Percentiles rank a stretch among this genome's conserved stretches.
Conservation (phyloP, 2,113 vertebrate genomes). For the Pterocles gutturalis region DNA sequence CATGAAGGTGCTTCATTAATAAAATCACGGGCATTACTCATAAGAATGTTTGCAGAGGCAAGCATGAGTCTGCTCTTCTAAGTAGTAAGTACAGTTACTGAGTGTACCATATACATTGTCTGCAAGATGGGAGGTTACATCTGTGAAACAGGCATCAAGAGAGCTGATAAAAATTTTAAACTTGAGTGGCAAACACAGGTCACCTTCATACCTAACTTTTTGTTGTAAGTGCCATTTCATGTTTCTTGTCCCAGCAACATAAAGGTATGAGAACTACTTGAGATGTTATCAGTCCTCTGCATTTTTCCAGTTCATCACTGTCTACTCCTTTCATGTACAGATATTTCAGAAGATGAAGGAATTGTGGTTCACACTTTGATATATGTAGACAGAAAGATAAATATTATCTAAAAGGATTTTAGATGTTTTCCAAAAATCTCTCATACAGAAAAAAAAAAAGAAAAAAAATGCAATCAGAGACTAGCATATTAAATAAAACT, state of each 20-base stretch:
- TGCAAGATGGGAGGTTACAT: background rate
- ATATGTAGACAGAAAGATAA: background rate
- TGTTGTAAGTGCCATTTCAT: background rate
- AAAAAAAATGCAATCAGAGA: background rate
- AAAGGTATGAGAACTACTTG: background rate
- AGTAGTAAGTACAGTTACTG: background rate
- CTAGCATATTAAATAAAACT: background rate
- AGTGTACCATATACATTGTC: background rate
- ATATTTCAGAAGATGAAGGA: background rate
- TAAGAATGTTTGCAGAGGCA: background rate
- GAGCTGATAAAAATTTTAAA: background rate
- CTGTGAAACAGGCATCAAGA: background rate
- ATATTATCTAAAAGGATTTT: background rate
- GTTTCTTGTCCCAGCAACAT: background rate
- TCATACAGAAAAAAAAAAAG: background rate
- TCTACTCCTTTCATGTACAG: background rate
- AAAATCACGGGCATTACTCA: background rate
- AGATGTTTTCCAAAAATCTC: background rate
- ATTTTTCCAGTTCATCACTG: background rate
- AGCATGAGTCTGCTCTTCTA: background rate
- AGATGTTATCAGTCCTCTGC: background rate
- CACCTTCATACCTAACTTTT: background rate
- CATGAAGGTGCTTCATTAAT: background rate
- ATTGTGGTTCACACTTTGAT: background rate
- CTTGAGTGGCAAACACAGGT: background rate